phyloP scores from a whole-genome alignment of 1,140 invertebrate genomes.

The Mizuhopecten yessoensis region DNA sequence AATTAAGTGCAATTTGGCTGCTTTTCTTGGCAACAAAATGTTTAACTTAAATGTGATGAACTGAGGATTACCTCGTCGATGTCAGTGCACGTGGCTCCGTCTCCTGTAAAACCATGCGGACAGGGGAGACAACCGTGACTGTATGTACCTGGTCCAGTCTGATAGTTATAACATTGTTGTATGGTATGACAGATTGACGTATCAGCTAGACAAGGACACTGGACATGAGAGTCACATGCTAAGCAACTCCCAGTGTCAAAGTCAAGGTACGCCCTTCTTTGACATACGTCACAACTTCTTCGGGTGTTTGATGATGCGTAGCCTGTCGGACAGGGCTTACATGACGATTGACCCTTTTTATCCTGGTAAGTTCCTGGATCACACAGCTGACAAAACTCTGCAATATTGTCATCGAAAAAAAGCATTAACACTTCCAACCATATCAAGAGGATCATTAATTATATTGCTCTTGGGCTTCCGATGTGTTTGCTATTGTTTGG shows the following conservation, averaged over 20 bases:
- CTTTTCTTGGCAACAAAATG: too few relatives aligned
- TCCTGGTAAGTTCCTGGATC: conserved; percentile 66
- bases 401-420: too few relatives aligned
- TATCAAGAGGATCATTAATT: too few relatives aligned
- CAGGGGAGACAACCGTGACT: conserved; percentile 89
- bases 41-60: too few relatives aligned
- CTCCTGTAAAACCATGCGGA: conserved; percentile 91
- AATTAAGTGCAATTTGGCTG: too few relatives aligned
- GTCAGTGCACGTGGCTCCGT: conserved; percentile 85
- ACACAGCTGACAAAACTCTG: conserved; percentile 67
- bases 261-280: conserved; percentile 54
- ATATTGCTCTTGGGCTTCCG: too few relatives aligned
- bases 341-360: conserved; percentile 52
- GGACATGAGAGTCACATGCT: conserved; percentile 24
- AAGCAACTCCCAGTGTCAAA: conserved; percentile 53
- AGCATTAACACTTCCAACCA: too few relatives aligned
- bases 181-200: conserved; percentile 53
- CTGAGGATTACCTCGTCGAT: conserved; percentile 73
- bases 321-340: conserved; percentile 62
- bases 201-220: conserved; percentile 61
- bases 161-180: neutral
- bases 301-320: conserved; percentile 63
- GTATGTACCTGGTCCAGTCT: neutral
- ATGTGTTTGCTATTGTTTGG: too few relatives aligned
- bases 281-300: conserved; percentile 61